Evolutionary conservation across 2,113 vertebrate species (phyloP).

Genomic region (Centropristis striata): DNA sequence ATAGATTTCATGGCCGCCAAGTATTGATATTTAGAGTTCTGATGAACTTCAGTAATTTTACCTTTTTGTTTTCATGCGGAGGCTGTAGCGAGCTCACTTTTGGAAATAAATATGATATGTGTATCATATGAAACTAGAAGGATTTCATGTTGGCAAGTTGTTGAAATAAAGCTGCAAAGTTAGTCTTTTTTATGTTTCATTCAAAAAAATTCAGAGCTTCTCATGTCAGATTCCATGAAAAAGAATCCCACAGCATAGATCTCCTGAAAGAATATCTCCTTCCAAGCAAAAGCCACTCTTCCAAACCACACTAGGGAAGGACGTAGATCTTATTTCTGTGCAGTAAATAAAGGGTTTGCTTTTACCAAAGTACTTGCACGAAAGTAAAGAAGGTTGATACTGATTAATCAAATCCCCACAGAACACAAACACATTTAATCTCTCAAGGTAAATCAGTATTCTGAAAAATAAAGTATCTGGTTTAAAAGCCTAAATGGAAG

Average conservation of each 20-base stretch:
- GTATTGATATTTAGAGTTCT: too few species aligned
- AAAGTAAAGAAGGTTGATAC: background rate
- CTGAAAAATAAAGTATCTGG: background rate
- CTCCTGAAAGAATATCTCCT: too few species aligned
- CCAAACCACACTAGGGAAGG: background rate
- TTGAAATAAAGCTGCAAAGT: too few species aligned
- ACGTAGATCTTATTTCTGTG: slow-evolving; percentile 21
- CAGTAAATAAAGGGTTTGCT: slow-evolving; percentile 13
- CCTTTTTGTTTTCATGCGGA: too few species aligned
- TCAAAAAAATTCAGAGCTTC: too few species aligned
- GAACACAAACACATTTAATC: slow-evolving; percentile 4
- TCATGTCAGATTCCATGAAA: slow-evolving; percentile 17
- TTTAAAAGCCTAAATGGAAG: background rate
- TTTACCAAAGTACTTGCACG: slow-evolving; percentile 6
- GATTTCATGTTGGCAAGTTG: too few species aligned
- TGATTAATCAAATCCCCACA: background rate
- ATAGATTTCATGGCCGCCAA: too few species aligned
- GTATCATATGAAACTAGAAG: too few species aligned
- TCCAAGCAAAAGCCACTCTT: slow-evolving; percentile 9
- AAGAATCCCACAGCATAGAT: background rate
- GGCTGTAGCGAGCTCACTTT: too few species aligned
- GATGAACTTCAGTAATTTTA: too few species aligned
- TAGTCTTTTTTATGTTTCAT: too few species aligned
- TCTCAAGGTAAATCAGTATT: background rate
- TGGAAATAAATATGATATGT: too few species aligned